Evolutionary conservation across 2,113 vertebrate species (phyloP).

Genomic region (Laterallus jamaicensis): DNA sequence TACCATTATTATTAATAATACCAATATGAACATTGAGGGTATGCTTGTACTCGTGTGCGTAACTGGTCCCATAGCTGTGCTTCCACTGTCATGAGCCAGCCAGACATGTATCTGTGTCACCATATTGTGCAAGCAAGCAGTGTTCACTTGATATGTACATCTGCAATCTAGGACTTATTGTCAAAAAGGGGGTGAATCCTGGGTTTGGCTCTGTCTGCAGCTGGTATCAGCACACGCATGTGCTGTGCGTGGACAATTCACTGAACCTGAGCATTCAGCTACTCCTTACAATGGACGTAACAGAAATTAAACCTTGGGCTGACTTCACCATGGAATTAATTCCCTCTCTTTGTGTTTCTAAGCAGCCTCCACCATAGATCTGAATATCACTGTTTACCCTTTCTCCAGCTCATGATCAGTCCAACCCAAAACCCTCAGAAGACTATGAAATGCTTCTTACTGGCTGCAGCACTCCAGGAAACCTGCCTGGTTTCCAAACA

Average conservation of each 20-base stretch:
- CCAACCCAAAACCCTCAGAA: background rate
- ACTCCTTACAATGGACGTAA: background rate
- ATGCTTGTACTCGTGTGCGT: background rate
- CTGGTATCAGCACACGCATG: background rate
- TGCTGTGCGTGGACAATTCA: background rate
- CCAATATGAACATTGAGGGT: background rate
- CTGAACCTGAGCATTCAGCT: background rate
- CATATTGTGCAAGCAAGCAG: background rate
- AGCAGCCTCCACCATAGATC: background rate
- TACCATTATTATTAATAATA: too few relatives aligned
- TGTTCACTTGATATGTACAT: background rate
- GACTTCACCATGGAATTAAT: background rate
- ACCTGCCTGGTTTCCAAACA: background rate
- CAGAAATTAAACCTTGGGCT: background rate
- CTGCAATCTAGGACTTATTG: background rate
- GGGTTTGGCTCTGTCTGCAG: background rate
- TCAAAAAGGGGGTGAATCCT: background rate
- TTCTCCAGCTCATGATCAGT: background rate
- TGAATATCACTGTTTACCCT: background rate
- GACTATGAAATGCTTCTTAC: background rate
- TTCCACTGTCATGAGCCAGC: background rate
- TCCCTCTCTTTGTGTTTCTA: background rate
- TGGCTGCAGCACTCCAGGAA: background rate
- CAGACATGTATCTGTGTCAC: background rate
- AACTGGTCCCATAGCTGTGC: background rate